Evolutionary conservation across 2,888 invertebrate species (phyloP).

Genomic region (Altica lythri): DNA sequence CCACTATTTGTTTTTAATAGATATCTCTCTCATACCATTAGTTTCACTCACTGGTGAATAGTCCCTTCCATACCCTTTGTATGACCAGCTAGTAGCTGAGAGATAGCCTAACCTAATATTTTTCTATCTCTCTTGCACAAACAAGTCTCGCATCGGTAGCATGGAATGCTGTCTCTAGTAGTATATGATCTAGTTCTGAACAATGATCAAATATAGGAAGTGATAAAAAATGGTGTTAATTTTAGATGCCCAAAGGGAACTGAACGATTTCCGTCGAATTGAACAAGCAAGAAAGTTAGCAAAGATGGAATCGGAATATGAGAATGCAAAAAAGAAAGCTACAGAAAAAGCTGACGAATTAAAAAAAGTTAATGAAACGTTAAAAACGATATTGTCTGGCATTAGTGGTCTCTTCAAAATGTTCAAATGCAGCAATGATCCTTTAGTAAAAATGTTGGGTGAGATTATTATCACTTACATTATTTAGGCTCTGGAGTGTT

Average conservation of each 20-base stretch:
- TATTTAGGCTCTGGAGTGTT: neutral
- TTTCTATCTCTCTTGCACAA: too few species aligned
- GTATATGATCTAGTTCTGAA: too few species aligned
- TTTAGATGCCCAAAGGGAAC: conserved; percentile 64
- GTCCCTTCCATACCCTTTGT: too few species aligned
- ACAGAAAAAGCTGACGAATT: conserved; percentile 38
- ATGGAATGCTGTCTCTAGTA: too few species aligned
- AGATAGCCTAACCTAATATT: too few species aligned
- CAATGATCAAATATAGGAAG: too few species aligned
- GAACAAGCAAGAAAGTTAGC: conserved; percentile 67
- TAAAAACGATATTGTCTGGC: conserved; percentile 56
- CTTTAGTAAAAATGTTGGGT: conserved; percentile 71
- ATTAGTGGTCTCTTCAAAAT: conserved; percentile 64
- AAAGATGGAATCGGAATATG: conserved; percentile 58
- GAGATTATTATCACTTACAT: conserved; percentile 26
- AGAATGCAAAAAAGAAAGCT: conserved; percentile 24
- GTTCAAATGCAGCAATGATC: conserved; percentile 74
- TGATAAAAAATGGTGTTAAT: too few species aligned
- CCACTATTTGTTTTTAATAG: too few species aligned
- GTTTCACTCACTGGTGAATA: too few species aligned
- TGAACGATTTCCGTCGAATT: conserved; percentile 62
- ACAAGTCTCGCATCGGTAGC: too few species aligned
- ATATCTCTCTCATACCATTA: too few species aligned
- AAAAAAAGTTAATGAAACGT: conserved; percentile 48
- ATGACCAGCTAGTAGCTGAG: too few species aligned